Base-by-base conservation (phyloP, 2,113 vertebrate genomes). In the Heterotilapia buettikoferi region DNA sequence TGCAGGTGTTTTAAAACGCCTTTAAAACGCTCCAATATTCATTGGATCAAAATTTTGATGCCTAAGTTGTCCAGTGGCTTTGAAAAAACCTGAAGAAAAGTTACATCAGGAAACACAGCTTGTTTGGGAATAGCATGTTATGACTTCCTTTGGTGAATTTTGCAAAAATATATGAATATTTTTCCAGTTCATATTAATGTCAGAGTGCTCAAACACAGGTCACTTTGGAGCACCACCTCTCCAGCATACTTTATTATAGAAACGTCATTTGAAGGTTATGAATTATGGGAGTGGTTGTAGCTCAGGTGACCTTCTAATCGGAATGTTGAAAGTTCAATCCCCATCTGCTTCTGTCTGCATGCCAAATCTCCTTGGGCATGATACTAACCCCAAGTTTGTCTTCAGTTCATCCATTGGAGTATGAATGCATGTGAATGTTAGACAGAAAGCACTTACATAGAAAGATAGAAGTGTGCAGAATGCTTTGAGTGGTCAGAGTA, bases 231-330 rank as follows among this genome's bases (percentile, higher is more conserved):
- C 26, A 26, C 0, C 14, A 18, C 61, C 61, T 1, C 61, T 36
- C 31, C 4, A 0, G 61, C 6, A 36, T n/a, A 5, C 61, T 66
- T 59, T 36, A 2, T n/a, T 5, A 66, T 66, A 66, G 61, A 66
- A 66, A 66, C 0, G 1, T 66, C 2, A 36, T 66, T 66, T 1
- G 0, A 66, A 36, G 31, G 4, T 66, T 66, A 1, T 66, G 2
- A 66, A 36, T 66, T 36, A 36, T 7, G 6, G 4, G 31, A 36
- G 6, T 63, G 31, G 31, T 18, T 63, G 59, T 63, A 63, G 31
- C 59, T 36, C 59, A 36, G 9, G 6, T 63, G 31, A 63, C 59
- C 9, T 63, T 63, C 29, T 63, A 63, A 26, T 57, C 0, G 4
- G 24, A 57, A 57, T 1, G 54, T 26, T 57, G 24, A 3, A 2